These are phyloP conservation scores for Glyphotaelius pellucidus DNA, from an alignment of 2,888 invertebrate species.

Conservation along the genomic window DNA sequence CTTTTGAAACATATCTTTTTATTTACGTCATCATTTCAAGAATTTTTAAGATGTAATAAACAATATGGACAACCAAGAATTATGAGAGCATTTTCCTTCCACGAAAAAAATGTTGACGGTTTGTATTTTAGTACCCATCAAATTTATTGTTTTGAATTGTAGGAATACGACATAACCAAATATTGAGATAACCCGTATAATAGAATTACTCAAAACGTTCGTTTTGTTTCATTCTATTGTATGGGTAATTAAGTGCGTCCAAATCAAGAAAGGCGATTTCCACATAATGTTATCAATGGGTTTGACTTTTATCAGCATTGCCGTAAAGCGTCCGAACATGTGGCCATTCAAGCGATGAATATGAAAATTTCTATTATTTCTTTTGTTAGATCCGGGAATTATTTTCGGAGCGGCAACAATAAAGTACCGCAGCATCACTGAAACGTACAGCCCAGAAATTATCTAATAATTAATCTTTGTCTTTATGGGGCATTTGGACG, in stretches of 20 bases:
- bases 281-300: conserved; percentile 29
- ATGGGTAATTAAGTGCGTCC: neutral
- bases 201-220: neutral
- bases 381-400: conserved; percentile 25
- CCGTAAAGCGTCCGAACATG: conserved; percentile 17
- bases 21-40: too few species aligned
- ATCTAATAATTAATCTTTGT: conserved; percentile 47
- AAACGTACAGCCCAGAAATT: conserved; percentile 23
- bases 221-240: conserved; percentile 10
- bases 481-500: conserved; percentile 41
- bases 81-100: too few species aligned
- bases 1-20: too few species aligned
- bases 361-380: conserved; percentile 3
- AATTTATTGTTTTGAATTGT: neutral
- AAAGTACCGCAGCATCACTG: conserved; percentile 39
- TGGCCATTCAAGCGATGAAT: conserved; percentile 14
- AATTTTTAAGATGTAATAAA: too few species aligned
- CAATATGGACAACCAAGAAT: too few species aligned
- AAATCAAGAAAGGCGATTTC: conserved; percentile 26
- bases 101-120: too few species aligned
- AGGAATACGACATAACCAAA: neutral
- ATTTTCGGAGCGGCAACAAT: conserved; percentile 16
- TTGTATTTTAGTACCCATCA: too few species aligned
- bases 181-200: neutral
- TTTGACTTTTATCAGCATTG: conserved; percentile 42